A percentile compares a stretch with the other conserved stretches of the same genome.
phyloP scores from a whole-genome alignment of 2,113 vertebrate genomes.

The Uria lomvia region DNA sequence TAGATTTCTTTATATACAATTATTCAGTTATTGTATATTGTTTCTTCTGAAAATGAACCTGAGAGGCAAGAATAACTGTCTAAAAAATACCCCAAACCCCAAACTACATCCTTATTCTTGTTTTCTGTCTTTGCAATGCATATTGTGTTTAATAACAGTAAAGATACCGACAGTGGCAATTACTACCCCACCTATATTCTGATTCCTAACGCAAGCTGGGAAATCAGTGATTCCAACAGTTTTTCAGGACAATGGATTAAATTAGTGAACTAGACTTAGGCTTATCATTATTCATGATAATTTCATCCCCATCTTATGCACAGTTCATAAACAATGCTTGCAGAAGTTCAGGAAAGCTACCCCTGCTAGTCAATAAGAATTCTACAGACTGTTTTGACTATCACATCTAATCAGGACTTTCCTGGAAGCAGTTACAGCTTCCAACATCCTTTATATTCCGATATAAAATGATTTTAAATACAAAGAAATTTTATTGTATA shows the following conservation, averaged over 20 bases:
- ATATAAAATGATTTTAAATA: not conserved
- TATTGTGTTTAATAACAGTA: not conserved
- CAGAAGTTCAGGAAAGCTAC: not conserved
- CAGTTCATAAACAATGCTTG: not conserved
- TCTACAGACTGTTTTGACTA: not conserved
- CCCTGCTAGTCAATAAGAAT: not conserved
- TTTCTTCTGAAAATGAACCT: not conserved
- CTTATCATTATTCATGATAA: not conserved
- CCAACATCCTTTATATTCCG: not conserved
- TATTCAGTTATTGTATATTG: not conserved
- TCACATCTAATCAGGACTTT: not conserved
- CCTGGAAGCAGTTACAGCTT: not conserved
- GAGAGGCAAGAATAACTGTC: not conserved
- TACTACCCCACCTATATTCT: not conserved
- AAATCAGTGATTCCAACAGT: not conserved
- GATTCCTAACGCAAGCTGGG: not conserved
- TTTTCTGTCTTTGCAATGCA: not conserved
- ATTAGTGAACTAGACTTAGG: not conserved
- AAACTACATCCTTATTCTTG: not conserved
- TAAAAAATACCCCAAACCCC: not conserved
- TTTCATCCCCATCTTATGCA: not conserved
- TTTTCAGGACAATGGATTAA: not conserved
- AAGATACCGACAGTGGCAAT: not conserved
- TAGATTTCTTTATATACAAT: not conserved
- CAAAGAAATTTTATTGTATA: not conserved